These are phyloP conservation scores for Petromus typicus DNA, from an alignment of 2,113 vertebrate species.

Conservation along the genomic window DNA sequence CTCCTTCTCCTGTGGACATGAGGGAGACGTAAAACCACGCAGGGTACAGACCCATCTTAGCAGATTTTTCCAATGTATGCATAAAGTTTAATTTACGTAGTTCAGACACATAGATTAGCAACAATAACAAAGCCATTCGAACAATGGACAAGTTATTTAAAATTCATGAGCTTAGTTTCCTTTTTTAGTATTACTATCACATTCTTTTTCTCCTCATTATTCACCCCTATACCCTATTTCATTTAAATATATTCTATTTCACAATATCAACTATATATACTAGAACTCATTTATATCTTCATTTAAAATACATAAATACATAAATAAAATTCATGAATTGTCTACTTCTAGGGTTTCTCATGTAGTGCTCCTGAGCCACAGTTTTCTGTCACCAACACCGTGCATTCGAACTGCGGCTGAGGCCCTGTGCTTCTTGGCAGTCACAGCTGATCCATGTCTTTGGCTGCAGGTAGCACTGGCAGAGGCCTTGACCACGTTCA, in stretches of 20 bases:
- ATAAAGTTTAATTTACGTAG: background rate
- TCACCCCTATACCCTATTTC: no score
- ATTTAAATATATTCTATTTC: no score
- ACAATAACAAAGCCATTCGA: background rate
- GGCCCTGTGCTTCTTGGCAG: fast-evolving
- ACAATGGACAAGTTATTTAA: background rate
- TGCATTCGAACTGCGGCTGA: background rate
- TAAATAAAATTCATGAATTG: background rate
- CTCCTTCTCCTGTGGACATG: background rate
- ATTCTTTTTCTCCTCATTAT: no score
- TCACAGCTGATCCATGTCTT: background rate
- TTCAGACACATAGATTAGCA: background rate
- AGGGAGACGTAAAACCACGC: background rate
- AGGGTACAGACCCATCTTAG: background rate
- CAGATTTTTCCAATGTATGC: background rate
- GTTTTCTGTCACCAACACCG: background rate
- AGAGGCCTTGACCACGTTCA: background rate
- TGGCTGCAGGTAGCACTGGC: background rate
- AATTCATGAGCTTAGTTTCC: no score
- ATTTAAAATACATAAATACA: no score
- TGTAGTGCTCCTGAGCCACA: background rate
- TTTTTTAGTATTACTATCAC: no score
- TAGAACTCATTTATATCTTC: no score
- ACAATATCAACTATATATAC: no score
- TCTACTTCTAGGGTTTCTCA: background rate